Evolutionary conservation across 1,140 invertebrate genomes (phyloP).

Genomic region (Pinna nobilis): DNA sequence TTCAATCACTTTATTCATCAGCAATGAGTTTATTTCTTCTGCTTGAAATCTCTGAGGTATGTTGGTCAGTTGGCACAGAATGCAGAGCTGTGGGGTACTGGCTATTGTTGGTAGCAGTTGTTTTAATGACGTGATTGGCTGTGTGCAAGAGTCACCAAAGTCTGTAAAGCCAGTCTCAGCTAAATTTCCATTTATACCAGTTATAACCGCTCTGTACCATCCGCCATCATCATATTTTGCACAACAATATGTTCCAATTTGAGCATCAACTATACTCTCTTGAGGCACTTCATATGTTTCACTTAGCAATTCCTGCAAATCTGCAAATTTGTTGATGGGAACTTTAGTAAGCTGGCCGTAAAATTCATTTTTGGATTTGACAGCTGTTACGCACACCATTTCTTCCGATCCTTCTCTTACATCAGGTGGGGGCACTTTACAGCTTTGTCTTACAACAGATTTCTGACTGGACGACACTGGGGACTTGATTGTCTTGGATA

Average conservation of each 20-base stretch:
- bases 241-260: constrained; percentile 65
- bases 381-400: constrained; percentile 47
- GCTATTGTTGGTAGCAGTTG: constrained; percentile 26
- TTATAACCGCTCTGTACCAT: constrained; percentile 87
- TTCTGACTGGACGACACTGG: not conserved
- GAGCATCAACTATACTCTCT: constrained; percentile 15
- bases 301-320: constrained; percentile 42
- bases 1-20: constrained; percentile 49
- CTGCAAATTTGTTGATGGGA: constrained; percentile 37
- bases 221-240: constrained; percentile 83
- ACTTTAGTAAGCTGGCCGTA: constrained; percentile 52
- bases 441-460: not conserved
- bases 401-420: constrained; percentile 29
- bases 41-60: constrained; percentile 4
- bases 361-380: constrained; percentile 34
- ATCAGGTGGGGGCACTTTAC: constrained; percentile 33
- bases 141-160: constrained; percentile 78
- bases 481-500: constrained; percentile 14
- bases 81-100: constrained; percentile 49
- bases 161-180: constrained; percentile 86
- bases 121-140: constrained; percentile 31
- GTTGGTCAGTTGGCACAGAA: constrained; percentile 42
- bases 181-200: constrained; percentile 75
- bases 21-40: constrained; percentile 28
- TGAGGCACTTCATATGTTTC: constrained; percentile 35